These are phyloP conservation scores for Epistrophe eligans DNA, from an alignment of 2,888 invertebrate genomes.

Conservation along the genomic window DNA sequence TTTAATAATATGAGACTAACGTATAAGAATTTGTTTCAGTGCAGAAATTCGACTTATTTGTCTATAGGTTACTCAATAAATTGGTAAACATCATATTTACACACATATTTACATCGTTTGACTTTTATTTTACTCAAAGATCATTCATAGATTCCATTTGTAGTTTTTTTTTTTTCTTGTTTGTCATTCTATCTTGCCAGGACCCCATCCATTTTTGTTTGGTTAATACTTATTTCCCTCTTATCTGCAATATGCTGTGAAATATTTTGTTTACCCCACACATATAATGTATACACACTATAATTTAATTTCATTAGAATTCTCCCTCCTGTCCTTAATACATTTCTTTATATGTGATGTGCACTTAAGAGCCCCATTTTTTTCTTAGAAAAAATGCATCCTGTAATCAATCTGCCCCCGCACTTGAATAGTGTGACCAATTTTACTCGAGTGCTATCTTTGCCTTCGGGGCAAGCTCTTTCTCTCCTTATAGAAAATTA, in stretches of 20 bases:
- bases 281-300: background rate
- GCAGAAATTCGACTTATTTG: too few species aligned
- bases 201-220: background rate
- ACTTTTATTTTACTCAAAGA: too few species aligned
- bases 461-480: slow-evolving; percentile 64
- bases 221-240: slow-evolving; percentile 1
- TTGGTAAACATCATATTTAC: too few species aligned
- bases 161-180: background rate
- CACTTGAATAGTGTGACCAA: slow-evolving; percentile 71
- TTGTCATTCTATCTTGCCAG: background rate
- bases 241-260: slow-evolving; percentile 15
- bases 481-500: slow-evolving; percentile 60
- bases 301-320: slow-evolving; percentile 51
- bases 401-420: slow-evolving; percentile 57
- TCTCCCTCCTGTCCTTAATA: background rate
- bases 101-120: too few species aligned
- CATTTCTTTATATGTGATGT: background rate
- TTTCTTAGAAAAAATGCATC: slow-evolving; percentile 49
- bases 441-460: slow-evolving; percentile 70
- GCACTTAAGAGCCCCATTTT: slow-evolving; percentile 22
- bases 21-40: too few species aligned
- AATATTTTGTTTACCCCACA: slow-evolving; percentile 36
- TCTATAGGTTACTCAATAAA: too few species aligned
- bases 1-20: too few species aligned
- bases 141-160: too few species aligned